Evolutionary conservation across 2,113 vertebrate genomes (phyloP), one percentile per base, ranked within the genome.

Genomic region (Tychaedon coryphoeus): DNA sequence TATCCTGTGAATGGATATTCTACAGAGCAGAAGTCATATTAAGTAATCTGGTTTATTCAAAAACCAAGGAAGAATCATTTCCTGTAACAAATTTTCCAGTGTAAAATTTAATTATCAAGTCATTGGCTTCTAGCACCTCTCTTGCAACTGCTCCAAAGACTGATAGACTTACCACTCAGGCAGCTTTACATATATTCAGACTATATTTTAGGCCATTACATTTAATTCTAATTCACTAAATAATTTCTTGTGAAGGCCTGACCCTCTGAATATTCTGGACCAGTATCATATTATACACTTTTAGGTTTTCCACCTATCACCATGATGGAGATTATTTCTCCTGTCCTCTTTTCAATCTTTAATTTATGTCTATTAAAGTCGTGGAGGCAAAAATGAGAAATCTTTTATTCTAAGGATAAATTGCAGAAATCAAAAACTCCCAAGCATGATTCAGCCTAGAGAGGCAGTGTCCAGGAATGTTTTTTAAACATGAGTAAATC

Each of bases 191-290:
- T 79, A 18, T 64, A 67, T 76, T 83, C 67, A 71, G 25, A 29
- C 51, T 54, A 4, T 79, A 74, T 77, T 77, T 96, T 80, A 86
- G 18, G 16, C 40, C 53, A 53, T 77, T 70, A 31, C 26, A 61
- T 29, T 17, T 87, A 87, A 92, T 91, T 88, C 40, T 82, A 86
- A 58, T 53, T 19, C 50, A 86, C 34, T 88, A 92, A 93, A 90
- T 92, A 90, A 93, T 90, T 90, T 83, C 75, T 84, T 60, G 13
- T 67, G 40, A 86, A 95, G 43, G 38, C 28, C 19, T 92, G 75
- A 95, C 93, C 64, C 64, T 90, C 60, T 81, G 64, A 94, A 71
- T 96, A 90, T 74, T 90, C 78, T 51, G 71, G 58, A 71, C 38
- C 10, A 40, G 12, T 60, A 77, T 92, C 26, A 79, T 50, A 94